Evolutionary conservation across 2,113 vertebrate species (phyloP).

Genomic region (Phaetusa simplex): DNA sequence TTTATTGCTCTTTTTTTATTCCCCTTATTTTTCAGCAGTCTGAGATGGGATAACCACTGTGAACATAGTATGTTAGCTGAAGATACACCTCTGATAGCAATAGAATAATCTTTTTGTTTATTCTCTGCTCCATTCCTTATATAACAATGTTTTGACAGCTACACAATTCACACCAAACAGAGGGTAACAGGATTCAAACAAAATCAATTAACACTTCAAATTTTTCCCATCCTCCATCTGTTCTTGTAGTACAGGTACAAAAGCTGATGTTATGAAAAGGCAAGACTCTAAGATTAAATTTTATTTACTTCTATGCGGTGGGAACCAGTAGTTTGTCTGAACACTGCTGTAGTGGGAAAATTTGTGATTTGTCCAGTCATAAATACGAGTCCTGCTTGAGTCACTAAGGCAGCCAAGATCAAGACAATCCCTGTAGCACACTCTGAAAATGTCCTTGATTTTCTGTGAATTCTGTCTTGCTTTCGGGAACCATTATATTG

Average conservation of each 20-base stretch:
- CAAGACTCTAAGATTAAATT: background rate
- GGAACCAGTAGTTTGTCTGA: background rate
- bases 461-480: background rate
- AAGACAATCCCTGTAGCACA: background rate
- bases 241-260: background rate
- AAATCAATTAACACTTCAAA: slow-evolving; percentile 59
- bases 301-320: slow-evolving; percentile 8
- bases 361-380: background rate
- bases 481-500: background rate
- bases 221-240: slow-evolving; percentile 45
- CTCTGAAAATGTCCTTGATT: background rate
- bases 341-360: background rate
- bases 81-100: background rate
- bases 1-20: background rate
- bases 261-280: background rate
- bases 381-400: background rate
- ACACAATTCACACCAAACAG: slow-evolving; percentile 33
- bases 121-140: background rate
- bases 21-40: background rate
- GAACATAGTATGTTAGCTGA: background rate
- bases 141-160: slow-evolving; percentile 37
- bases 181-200: slow-evolving; percentile 45
- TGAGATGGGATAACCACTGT: background rate
- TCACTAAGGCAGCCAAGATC: background rate
- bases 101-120: slow-evolving; percentile 4